Base-by-base conservation (phyloP, 1,140 invertebrate genomes). In the Meteorus sp. region DNA sequence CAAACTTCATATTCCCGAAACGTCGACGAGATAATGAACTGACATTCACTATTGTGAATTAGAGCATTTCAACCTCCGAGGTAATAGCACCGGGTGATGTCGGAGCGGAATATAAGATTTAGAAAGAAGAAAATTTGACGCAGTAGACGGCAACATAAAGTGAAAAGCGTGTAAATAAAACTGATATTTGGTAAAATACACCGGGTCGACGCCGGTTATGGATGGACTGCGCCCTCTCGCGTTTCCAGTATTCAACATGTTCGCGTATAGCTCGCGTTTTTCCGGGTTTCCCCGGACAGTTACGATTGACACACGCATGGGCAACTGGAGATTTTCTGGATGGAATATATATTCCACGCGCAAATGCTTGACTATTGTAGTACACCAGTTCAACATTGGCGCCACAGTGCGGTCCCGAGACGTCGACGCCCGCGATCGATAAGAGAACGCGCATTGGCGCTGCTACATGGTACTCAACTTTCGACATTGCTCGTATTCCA, bases 361-460 rank as follows among this genome's bases (percentile, higher is more conserved):
- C 44, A 47, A 47, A 27, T 17, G 17, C 19, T n/a, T n/a, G n/a
- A n/a, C n/a, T 9, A 35, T 19, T 13, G 19, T 52, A 52, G 50
- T 52, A 37, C 31, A 19, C n/a, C 6, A 25, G 2, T 25, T 6
- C 1, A 25, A n/a, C 35, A n/a, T 41, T 25, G 31, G 50, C 50
- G 50, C 50, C 50, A 52, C 50, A 9, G 20, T 52, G 31, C 17
- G 50, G 33, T 15, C 25, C 57, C 59, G 64, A 51, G 68, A 73
- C 73, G 74, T 69, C 73, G 72, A 76, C 75, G 76, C 75, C 72
- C 74, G 71, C 70, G 67, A 66, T 69, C 71, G 69, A 63, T 63
- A 65, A 61, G n/a, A n/a, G n/a, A n/a, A n/a, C n/a, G n/a, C n/a
- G n/a, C n/a, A n/a, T n/a, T n/a, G n/a, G n/a, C n/a, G n/a, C n/a